These are phyloP conservation scores for Nixonia krombeini DNA, from an alignment of 1,140 invertebrate genomes.

Conservation along the genomic window DNA sequence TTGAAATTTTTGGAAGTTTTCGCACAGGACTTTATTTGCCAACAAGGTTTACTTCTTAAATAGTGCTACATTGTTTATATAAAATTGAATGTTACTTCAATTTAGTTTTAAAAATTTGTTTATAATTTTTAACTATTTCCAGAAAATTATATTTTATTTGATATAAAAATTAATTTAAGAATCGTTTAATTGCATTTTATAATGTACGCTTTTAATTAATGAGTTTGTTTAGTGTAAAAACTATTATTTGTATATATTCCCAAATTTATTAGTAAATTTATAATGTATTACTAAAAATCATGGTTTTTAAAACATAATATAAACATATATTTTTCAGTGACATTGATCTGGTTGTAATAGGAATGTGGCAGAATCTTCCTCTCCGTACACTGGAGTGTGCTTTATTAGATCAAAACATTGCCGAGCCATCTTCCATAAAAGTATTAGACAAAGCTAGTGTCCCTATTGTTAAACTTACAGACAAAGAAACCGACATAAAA, in stretches of 20 bases:
- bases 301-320: too few species aligned
- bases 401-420: conserved; percentile 89
- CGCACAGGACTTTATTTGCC: conserved; percentile 95
- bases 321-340: conserved; percentile 82
- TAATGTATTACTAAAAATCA: too few species aligned
- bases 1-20: conserved; percentile 97
- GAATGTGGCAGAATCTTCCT: conserved; percentile 93
- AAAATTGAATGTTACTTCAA: too few species aligned
- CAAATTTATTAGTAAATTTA: too few species aligned
- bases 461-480: conserved; percentile 98
- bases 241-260: conserved; percentile 6
- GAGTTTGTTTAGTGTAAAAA: background rate
- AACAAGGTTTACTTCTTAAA: too few species aligned
- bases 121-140: background rate
- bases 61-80: too few species aligned
- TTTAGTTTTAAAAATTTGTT: too few species aligned
- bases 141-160: background rate
- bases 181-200: too few species aligned
- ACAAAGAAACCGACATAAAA: conserved; percentile 91
- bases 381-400: conserved; percentile 91
- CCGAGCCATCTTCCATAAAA: conserved; percentile 90
- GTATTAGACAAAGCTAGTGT: conserved; percentile 97
- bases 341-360: conserved; percentile 97
- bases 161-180: too few species aligned
- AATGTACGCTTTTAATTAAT: background rate